phyloP scores from a whole-genome alignment of 53 echinoderm and acorn worm species.

The Holothuria leucospilota region DNA sequence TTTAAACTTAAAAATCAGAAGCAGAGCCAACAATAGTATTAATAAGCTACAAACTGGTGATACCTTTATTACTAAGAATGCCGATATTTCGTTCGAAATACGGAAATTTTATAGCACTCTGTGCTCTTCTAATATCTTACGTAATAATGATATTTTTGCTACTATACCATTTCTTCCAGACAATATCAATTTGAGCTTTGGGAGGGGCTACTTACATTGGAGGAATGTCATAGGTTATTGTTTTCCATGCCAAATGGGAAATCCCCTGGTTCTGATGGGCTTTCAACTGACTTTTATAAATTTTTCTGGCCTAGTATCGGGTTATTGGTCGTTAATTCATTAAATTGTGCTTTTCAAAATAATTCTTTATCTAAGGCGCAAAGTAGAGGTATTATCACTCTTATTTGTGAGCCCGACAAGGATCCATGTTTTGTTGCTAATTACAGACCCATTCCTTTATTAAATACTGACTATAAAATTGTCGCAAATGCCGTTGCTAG shows the following conservation, averaged over 20 bases:
- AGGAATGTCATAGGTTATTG: constrained; percentile 49
- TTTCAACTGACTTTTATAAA: too few relatives aligned
- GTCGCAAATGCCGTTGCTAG: constrained; percentile 52
- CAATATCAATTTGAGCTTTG: background rate
- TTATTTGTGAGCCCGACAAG: constrained; percentile 63
- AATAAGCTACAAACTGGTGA: too few relatives aligned
- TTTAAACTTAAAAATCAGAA: constrained; percentile 62
- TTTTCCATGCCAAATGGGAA: too few relatives aligned
- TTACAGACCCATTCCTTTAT: constrained; percentile 66
- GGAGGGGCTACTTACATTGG: constrained; percentile 44
- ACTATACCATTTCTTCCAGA: constrained; percentile 21
- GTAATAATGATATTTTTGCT: constrained; percentile 16
- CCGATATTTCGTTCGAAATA: constrained; percentile 56
- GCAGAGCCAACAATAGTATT: too few relatives aligned
- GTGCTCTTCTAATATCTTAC: constrained; percentile 1
- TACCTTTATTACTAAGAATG: constrained; percentile 37
- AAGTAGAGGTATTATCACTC: constrained; percentile 64
- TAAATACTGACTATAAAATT: constrained; percentile 73
- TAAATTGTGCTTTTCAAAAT: constrained; percentile 56
- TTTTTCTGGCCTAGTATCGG: too few relatives aligned
- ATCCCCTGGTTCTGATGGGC: too few relatives aligned
- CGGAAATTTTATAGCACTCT: constrained; percentile 16
- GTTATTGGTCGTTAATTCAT: constrained; percentile 38
- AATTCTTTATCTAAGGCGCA: constrained; percentile 44
- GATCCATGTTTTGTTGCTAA: constrained; percentile 49